phyloP scores from a whole-genome alignment of 2,888 invertebrate genomes.

The Ormia ochracea region DNA sequence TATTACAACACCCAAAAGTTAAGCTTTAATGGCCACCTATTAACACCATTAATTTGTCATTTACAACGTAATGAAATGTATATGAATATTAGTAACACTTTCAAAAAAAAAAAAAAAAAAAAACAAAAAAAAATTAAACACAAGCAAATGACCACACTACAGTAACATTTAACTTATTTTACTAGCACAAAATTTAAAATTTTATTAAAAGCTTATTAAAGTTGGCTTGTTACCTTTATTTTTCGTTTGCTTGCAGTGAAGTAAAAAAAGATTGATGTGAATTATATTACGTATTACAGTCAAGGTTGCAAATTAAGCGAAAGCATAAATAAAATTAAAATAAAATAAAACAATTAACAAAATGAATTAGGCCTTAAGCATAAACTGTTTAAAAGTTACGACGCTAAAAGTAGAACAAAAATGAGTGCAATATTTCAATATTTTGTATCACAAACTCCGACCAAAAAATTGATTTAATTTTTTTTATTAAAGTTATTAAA shows the following conservation, averaged over 20 bases:
- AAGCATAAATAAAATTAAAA: slow-evolving; percentile 11
- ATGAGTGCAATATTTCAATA: not conserved
- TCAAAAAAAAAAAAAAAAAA: not conserved
- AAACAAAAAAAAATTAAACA: too few relatives aligned
- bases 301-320: slow-evolving; percentile 34
- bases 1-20: not conserved
- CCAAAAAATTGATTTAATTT: not conserved
- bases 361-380: not conserved
- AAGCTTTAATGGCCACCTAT: slow-evolving; percentile 7
- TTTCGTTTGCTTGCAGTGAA: too few relatives aligned
- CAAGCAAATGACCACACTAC: slow-evolving; percentile 12
- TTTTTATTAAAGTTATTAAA: too few relatives aligned
- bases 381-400: slow-evolving; percentile 1
- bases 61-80: not conserved
- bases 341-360: slow-evolving; percentile 41
- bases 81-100: not conserved
- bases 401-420: not conserved
- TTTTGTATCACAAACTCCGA: not conserved
- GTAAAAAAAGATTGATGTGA: too few relatives aligned
- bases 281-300: too few relatives aligned
- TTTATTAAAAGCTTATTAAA: not conserved
- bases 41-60: slow-evolving; percentile 30
- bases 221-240: too few relatives aligned
- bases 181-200: not conserved
- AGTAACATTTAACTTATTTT: slow-evolving; percentile 2